Evolutionary conservation across 2,888 invertebrate species (phyloP).

Genomic region (Orchesella flavescens): DNA sequence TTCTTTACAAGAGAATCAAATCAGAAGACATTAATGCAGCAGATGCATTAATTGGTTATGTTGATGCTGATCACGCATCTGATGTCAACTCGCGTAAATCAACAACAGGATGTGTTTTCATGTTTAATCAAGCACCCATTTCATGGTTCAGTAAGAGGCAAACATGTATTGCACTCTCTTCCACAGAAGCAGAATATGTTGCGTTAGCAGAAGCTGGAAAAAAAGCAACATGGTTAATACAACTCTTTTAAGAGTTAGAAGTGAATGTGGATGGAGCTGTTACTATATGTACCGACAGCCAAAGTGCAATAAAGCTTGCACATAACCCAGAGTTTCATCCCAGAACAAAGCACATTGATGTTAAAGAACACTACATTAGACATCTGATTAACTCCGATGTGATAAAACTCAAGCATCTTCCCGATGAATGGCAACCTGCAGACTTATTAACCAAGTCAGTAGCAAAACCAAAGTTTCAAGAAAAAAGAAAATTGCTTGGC

Average conservation of each 20-base stretch:
- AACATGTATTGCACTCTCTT: background rate
- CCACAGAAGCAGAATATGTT: too few relatives aligned
- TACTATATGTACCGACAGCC: background rate
- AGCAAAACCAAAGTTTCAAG: background rate
- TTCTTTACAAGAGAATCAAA: conserved; percentile 25
- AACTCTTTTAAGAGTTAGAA: background rate
- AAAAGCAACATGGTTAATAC: background rate
- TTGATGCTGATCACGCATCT: conserved; percentile 68
- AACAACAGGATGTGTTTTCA: conserved; percentile 63
- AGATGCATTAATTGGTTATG: conserved; percentile 58
- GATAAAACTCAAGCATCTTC: background rate
- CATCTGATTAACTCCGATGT: background rate
- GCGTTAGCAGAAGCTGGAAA: conserved; percentile 18
- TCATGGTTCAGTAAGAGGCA: conserved; percentile 21
- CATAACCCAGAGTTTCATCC: conserved; percentile 68
- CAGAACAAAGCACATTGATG: conserved; percentile 71
- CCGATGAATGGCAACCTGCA: conserved; percentile 6
- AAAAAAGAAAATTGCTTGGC: background rate
- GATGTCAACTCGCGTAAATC: conserved; percentile 65
- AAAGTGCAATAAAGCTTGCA: conserved; percentile 61
- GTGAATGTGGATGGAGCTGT: background rate
- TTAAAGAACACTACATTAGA: conserved; percentile 57
- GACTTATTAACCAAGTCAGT: conserved; percentile 18
- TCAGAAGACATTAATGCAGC: background rate
- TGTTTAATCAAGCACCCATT: background rate